Evolutionary conservation across 2,797 vertebrate species (phyloP).

Genomic region (Podarcis siculus): DNA sequence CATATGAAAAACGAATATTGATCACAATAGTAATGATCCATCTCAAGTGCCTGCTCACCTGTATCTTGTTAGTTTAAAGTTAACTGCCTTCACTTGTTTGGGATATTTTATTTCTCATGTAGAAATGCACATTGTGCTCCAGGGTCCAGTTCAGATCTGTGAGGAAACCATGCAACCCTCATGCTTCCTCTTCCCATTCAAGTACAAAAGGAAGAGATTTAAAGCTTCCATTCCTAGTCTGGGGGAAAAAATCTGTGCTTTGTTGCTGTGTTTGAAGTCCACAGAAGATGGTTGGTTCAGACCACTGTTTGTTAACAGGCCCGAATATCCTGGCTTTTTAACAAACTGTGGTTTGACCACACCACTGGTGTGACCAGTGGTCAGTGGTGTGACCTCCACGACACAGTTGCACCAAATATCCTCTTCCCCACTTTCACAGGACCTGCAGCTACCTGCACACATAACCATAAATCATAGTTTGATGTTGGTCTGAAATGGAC

Average conservation of each 20-base stretch:
- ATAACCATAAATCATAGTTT: background rate
- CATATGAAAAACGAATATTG: background rate
- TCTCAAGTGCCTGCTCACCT: background rate
- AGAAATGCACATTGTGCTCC: background rate
- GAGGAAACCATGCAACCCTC: no score
- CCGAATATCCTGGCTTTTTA: background rate
- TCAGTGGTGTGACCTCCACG: no score
- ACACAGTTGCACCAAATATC: no score
- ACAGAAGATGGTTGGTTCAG: background rate
- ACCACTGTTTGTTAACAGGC: background rate
- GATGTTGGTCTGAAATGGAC: background rate
- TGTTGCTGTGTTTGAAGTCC: background rate
- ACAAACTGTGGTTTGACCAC: background rate
- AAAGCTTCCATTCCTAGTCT: background rate
- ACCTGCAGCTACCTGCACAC: background rate
- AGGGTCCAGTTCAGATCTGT: background rate
- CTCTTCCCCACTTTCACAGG: no score
- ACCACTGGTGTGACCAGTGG: no score
- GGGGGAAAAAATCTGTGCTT: no score
- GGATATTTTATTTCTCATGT: slow-evolving; percentile 5
- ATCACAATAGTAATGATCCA: background rate
- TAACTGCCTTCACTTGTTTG: background rate
- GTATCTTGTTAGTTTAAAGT: background rate
- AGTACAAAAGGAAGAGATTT: background rate
- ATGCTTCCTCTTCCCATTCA: background rate